Evolutionary conservation across 1,140 invertebrate species (phyloP), one percentile per base, ranked within the genome.

Genomic region (Pseudoatta argentina): DNA sequence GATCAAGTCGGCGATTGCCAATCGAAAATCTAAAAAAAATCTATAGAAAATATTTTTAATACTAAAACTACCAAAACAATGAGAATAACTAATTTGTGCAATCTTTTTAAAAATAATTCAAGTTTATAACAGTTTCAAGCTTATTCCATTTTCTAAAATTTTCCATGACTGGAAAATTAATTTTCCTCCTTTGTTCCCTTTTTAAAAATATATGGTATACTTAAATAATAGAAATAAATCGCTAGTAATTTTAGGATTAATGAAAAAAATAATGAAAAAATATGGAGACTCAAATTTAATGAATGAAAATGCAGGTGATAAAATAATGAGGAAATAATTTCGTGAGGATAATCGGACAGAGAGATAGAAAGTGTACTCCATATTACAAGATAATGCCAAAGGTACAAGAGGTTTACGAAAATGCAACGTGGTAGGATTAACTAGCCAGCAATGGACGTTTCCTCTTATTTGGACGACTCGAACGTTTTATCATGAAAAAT

Each of bases 401-500:
- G 44, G 44, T 66, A 78, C 18, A 51, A 66, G 24, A 24, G 76
- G 21, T 81, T 71, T 59, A 30, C 66, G 51, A 81, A 81, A 81
- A 81, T 51, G 51, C 34, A 14, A 57, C 64, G 10, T 18, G 66
- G 34, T 57, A 7, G 64, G 78, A 81, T 81, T 81, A 81, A 24
- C 10, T 18, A 30, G 78, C 51, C 21, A 14, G 10, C 51, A 24
- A 71, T 69, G 51, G 64, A 57, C 48, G 57, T 59, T 81, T 39
- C 16, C 21, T 34, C 34, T 59, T 81, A 81, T 81, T 81, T 44
- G 34, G 34, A 8, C 34, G 16, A n/a, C 51, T 24, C 10, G 10
- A 71, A 69, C 34, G 44, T 81, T 71, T 51, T 57, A 30, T 57
- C 16, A 34, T 71, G 21, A 59, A 71, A 81, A 81, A 81, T 81